These are phyloP conservation scores for Drosophila acutilabella DNA, from an alignment of 2,888 invertebrate species.

Conservation along the genomic window DNA sequence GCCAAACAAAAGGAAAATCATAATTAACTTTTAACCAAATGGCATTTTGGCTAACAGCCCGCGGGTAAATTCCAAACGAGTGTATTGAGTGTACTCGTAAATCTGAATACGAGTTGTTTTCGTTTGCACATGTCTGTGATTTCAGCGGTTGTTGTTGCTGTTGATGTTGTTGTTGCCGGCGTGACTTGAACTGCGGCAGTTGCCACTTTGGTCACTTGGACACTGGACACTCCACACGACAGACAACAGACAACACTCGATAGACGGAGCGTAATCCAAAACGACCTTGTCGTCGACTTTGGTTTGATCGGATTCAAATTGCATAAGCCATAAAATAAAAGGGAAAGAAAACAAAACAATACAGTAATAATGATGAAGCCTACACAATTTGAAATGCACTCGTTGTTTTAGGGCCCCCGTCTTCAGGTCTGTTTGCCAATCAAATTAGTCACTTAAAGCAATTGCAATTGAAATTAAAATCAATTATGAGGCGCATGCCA, in stretches of 20 bases:
- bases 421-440: conserved; percentile 61
- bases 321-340: conserved; percentile 45
- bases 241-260: conserved; percentile 2
- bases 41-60: conserved; percentile 26
- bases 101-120: conserved; percentile 13
- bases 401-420: conserved; percentile 19
- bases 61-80: conserved; percentile 24
- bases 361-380: conserved; percentile 17
- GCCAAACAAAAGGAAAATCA: neutral
- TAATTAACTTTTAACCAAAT: conserved; percentile 41
- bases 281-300: conserved; percentile 57
- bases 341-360: conserved; percentile 1
- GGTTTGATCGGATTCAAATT: conserved; percentile 39
- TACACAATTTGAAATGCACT: conserved; percentile 41
- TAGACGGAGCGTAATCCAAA: conserved; percentile 51
- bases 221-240: conserved; percentile 8
- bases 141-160: conserved; percentile 14
- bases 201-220: conserved; percentile 28
- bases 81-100: conserved; percentile 14
- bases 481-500: conserved; percentile 47
- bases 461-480: conserved; percentile 51
- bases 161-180: conserved; percentile 39
- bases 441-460: conserved; percentile 73
- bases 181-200: conserved; percentile 65
- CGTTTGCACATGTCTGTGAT: conserved; percentile 29